phyloP scores from a whole-genome alignment of 2,888 invertebrate genomes.

The Erebia epiphron region DNA sequence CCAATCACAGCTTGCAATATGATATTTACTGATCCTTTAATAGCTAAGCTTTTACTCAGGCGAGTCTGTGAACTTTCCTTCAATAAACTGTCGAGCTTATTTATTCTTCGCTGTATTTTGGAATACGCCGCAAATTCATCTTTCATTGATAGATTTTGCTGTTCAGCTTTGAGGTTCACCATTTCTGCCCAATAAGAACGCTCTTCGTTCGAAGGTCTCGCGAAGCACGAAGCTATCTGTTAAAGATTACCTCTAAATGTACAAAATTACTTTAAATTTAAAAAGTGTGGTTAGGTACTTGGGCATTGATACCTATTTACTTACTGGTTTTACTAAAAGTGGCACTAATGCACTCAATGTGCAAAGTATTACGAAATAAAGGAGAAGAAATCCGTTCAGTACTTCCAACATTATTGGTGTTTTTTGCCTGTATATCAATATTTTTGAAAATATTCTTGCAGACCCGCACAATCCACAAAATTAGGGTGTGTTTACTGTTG shows the following conservation, averaged over 20 bases:
- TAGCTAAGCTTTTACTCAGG: constrained; percentile 64
- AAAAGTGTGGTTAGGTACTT: neutral
- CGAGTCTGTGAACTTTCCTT: constrained; percentile 68
- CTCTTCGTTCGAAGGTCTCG: constrained; percentile 72
- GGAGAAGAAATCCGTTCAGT: constrained; percentile 71
- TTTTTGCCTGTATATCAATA: neutral
- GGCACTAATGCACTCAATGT: constrained; percentile 73
- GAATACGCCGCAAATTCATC: constrained; percentile 84
- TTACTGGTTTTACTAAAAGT: constrained; percentile 77
- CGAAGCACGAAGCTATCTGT: constrained; percentile 78
- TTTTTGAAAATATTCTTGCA: too few relatives aligned
- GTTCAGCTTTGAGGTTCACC: constrained; percentile 69
- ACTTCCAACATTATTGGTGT: constrained; percentile 65
- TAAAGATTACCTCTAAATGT: too few relatives aligned
- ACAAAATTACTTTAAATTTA: too few relatives aligned
- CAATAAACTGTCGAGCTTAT: constrained; percentile 74
- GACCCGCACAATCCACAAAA: too few relatives aligned
- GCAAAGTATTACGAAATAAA: constrained; percentile 74
- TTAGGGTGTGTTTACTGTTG: too few relatives aligned
- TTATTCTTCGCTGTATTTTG: constrained; percentile 82
- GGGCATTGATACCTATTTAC: constrained; percentile 37
- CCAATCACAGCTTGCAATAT: constrained; percentile 62
- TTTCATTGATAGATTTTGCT: constrained; percentile 78
- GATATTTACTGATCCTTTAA: constrained; percentile 67
- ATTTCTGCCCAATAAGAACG: constrained; percentile 66